These are phyloP conservation scores for Serranochromis macrocephalus DNA, from an alignment of 2,113 vertebrate species.

Conservation along the genomic window DNA sequence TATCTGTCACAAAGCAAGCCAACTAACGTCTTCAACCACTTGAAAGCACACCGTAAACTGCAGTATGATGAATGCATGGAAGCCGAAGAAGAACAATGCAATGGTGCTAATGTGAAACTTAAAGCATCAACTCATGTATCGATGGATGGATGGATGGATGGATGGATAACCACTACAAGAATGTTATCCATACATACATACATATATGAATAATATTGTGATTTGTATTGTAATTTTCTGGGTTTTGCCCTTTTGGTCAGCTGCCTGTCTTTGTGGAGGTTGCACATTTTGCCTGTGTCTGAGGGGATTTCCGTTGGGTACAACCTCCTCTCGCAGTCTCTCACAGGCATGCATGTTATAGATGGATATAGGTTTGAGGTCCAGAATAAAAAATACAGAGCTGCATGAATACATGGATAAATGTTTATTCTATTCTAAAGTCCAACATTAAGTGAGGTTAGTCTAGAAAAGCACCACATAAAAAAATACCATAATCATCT, in stretches of 20 bases:
- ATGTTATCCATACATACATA: accelerated
- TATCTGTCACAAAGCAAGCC: neutral
- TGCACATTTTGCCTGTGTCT: neutral
- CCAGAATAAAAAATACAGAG: neutral
- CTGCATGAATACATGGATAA: neutral
- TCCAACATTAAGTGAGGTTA: neutral
- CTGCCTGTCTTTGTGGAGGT: neutral
- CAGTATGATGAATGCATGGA: neutral
- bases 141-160: neutral
- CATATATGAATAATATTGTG: neutral
- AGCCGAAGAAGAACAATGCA: accelerated
- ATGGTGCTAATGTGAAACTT: neutral
- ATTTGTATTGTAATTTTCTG: neutral
- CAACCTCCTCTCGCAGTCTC: neutral
- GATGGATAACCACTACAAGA: neutral
- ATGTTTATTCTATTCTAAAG: neutral
- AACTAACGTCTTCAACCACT: neutral
- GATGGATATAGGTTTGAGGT: neutral
- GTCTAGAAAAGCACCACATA: neutral
- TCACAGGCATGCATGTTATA: neutral
- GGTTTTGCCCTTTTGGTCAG: neutral
- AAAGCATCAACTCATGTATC: neutral
- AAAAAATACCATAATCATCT: accelerated
- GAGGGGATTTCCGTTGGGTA: neutral
- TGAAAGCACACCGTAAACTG: neutral